Evolutionary conservation across 1,140 invertebrate species (phyloP).

Genomic region (Drosophila malerkotliana): DNA sequence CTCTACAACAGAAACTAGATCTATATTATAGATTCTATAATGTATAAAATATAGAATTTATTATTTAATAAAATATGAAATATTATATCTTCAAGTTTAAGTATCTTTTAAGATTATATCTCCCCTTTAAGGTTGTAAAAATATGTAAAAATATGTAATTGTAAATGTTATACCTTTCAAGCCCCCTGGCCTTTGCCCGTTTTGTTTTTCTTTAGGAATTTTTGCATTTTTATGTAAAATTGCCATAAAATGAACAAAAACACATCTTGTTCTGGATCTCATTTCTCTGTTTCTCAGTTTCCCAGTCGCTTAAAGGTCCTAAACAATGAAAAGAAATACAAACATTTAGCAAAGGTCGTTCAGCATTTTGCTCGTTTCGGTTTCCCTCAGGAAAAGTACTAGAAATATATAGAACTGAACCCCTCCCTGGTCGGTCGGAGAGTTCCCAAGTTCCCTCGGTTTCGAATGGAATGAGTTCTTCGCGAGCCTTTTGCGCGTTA

Average conservation of each 20-base stretch:
- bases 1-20: too few species aligned
- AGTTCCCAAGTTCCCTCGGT: not conserved
- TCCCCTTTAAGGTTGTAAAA: not conserved
- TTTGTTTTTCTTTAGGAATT: conserved; percentile 4
- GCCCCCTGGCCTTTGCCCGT: not conserved
- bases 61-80: not conserved
- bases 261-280: not conserved
- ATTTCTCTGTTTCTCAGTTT: not conserved
- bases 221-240: conserved; percentile 2
- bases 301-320: conserved; percentile 12
- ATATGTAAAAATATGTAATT: not conserved
- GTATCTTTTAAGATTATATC: too few species aligned
- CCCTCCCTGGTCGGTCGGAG: conserved; percentile 1
- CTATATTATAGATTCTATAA: too few species aligned
- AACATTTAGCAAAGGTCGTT: conserved; percentile 64
- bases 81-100: not conserved
- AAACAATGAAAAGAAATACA: conserved; percentile 29
- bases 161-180: not conserved
- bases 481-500: conserved; percentile 59
- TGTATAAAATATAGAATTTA: too few species aligned
- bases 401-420: conserved; percentile 19
- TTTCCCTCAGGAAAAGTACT: conserved; percentile 43
- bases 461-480: conserved; percentile 9
- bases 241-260: not conserved
- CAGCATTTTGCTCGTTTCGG: conserved; percentile 8